These are phyloP conservation scores for Amorpha juglandis DNA, from an alignment of 2,888 invertebrate species.

Conservation along the genomic window DNA sequence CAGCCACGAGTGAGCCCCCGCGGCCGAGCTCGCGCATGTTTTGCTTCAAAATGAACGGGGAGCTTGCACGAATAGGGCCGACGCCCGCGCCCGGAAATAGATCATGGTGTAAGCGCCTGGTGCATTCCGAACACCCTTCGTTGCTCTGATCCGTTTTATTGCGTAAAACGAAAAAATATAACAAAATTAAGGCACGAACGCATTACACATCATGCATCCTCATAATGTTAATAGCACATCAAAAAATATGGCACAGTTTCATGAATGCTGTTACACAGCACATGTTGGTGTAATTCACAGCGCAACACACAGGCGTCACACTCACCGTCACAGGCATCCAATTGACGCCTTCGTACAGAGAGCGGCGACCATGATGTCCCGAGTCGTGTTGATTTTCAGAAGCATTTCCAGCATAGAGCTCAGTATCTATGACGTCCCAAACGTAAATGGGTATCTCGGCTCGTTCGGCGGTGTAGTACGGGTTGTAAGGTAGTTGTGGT, in stretches of 20 bases:
- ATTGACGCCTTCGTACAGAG: slow-evolving; percentile 79
- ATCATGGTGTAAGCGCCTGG: slow-evolving; percentile 71
- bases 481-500: slow-evolving; percentile 73
- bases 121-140: slow-evolving; percentile 73
- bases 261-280: slow-evolving; percentile 22
- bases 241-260: slow-evolving; percentile 22
- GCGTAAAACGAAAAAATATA: slow-evolving; percentile 48
- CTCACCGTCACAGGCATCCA: slow-evolving; percentile 75
- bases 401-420: slow-evolving; percentile 48
- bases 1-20: slow-evolving; percentile 85
- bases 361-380: slow-evolving; percentile 63
- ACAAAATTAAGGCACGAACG: slow-evolving; percentile 34
- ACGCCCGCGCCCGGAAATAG: slow-evolving; percentile 81
- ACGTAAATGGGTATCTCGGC: slow-evolving; percentile 46
- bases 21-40: slow-evolving; percentile 83
- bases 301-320: slow-evolving; percentile 49
- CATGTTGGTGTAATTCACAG: slow-evolving; percentile 31
- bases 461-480: slow-evolving; percentile 61
- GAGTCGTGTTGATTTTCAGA: slow-evolving; percentile 59
- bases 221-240: slow-evolving; percentile 39
- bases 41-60: slow-evolving; percentile 76
- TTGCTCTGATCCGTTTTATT: slow-evolving; percentile 68
- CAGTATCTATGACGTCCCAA: slow-evolving; percentile 52
- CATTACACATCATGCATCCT: slow-evolving; percentile 25
- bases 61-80: slow-evolving; percentile 74